phyloP scores from a whole-genome alignment of 92 coral and sea anemone species.

The Desmophyllum pertusum region DNA sequence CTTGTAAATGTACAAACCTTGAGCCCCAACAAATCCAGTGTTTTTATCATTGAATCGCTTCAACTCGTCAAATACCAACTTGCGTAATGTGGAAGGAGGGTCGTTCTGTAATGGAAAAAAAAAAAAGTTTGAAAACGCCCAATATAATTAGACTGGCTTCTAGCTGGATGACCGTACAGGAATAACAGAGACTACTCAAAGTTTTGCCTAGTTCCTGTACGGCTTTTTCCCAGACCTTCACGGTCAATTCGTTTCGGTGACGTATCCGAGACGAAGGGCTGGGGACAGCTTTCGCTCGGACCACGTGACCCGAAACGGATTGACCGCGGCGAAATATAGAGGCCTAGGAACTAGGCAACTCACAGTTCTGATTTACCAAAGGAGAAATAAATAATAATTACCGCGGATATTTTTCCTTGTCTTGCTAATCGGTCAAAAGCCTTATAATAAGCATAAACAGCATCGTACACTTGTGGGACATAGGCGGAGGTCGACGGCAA shows the following conservation, averaged over 20 bases:
- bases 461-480: constrained; percentile 97
- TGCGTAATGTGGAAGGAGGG: constrained; percentile 75
- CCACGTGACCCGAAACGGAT: no score
- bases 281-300: no score
- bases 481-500: constrained; percentile 76
- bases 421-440: constrained; percentile 91
- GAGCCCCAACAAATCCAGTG: constrained; percentile 85
- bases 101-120: constrained; percentile 66
- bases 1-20: constrained; percentile 82
- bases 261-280: no score
- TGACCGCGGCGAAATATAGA: no score
- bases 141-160: no score
- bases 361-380: not conserved
- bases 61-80: constrained; percentile 83
- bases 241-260: no score
- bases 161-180: no score
- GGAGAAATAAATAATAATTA: constrained; percentile 34
- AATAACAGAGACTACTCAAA: no score
- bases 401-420: constrained; percentile 84
- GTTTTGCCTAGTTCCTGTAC: no score
- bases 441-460: constrained; percentile 87
- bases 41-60: constrained; percentile 68
- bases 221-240: no score
- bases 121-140: not conserved
- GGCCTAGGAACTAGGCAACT: no score